These are phyloP conservation scores for Platycercus adscitus DNA, from an alignment of 2,113 vertebrate species.

Conservation along the genomic window DNA sequence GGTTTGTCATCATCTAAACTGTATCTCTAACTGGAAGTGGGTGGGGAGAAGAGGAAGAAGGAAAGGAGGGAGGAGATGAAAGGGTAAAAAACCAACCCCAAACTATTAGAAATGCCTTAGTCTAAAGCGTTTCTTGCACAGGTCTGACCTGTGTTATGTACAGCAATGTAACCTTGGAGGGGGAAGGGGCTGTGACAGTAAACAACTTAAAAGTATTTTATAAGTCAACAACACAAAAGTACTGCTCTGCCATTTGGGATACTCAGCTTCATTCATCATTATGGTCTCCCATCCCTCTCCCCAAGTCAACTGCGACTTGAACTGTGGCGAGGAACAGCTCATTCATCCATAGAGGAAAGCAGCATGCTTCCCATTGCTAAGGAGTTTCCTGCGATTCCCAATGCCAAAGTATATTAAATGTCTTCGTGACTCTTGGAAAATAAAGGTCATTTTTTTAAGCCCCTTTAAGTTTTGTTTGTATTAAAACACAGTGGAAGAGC, in stretches of 20 bases:
- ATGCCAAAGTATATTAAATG: neutral
- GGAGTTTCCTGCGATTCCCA: constrained; percentile 12
- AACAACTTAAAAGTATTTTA: constrained; percentile 26
- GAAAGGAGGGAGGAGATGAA: neutral
- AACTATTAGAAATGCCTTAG: neutral
- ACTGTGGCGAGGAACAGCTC: constrained; percentile 32
- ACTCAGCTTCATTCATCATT: constrained; percentile 50
- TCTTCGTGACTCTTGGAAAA: neutral
- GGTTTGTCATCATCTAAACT: constrained; percentile 35
- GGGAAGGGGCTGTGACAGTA: neutral
- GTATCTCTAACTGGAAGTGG: neutral
- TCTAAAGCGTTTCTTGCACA: constrained; percentile 11
- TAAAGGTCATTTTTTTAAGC: neutral
- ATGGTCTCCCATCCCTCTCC: neutral
- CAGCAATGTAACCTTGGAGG: neutral
- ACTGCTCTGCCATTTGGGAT: constrained; percentile 3
- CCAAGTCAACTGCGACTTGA: neutral
- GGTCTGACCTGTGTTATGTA: neutral
- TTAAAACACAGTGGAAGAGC: neutral
- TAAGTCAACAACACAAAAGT: constrained; percentile 25
- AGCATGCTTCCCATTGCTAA: neutral
- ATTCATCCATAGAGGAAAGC: constrained; percentile 24
- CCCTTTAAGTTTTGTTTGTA: neutral
- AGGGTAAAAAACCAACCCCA: neutral
- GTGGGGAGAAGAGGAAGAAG: neutral